These are phyloP conservation scores for Pseudococcus viburni DNA, from an alignment of 2,888 invertebrate genomes.

Conservation along the genomic window DNA sequence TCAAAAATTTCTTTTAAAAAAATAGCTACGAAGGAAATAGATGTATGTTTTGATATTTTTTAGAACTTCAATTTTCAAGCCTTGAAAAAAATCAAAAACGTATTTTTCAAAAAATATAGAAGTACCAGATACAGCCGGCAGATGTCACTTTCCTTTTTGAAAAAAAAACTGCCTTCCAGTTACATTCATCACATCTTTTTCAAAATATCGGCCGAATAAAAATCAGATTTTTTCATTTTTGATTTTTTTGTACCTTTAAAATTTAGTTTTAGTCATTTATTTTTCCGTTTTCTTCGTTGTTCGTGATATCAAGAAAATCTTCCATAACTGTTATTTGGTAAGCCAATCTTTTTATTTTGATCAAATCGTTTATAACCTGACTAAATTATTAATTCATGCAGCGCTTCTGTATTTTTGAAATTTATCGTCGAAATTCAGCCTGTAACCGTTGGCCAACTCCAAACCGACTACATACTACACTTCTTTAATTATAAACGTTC, in stretches of 20 bases:
- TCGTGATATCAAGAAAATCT: not conserved
- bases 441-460: not conserved
- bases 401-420: not conserved
- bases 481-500: no score
- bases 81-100: no score
- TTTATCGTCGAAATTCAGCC: not conserved
- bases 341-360: not conserved
- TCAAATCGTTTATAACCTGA: not conserved
- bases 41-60: no score
- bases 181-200: not conserved
- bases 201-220: not conserved
- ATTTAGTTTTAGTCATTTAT: not conserved
- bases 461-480: not conserved
- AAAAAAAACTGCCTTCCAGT: constrained; percentile 1
- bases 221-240: not conserved
- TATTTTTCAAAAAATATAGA: no score
- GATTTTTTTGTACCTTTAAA: not conserved
- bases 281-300: not conserved
- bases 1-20: no score
- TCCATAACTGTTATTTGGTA: not conserved
- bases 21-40: no score
- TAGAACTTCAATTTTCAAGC: no score
- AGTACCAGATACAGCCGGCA: not conserved
- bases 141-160: not conserved
- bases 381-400: not conserved